These are phyloP conservation scores for Drosophila cognata DNA, from an alignment of 2,888 invertebrate species.

Conservation along the genomic window DNA sequence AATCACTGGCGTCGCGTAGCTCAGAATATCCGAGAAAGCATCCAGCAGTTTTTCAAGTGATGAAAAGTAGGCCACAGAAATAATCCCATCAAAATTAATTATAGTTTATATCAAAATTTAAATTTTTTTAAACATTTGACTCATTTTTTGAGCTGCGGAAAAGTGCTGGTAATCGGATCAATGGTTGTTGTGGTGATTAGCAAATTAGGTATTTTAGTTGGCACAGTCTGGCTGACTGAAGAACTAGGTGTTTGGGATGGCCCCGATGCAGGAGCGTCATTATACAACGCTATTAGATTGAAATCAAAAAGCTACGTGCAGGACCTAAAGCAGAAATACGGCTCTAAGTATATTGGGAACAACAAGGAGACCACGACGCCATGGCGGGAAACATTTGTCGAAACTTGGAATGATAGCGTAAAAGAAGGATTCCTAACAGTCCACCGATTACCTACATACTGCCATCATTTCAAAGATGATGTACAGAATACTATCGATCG, in stretches of 20 bases:
- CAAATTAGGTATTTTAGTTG: conserved; percentile 51
- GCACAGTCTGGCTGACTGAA: conserved; percentile 44
- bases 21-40: not conserved
- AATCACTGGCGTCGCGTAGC: conserved; percentile 35
- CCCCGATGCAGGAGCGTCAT: conserved; percentile 26
- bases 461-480: conserved; percentile 40
- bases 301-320: conserved; percentile 25
- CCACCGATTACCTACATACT: conserved; percentile 41
- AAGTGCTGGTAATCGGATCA: conserved; percentile 1
- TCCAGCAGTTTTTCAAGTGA: conserved; percentile 27
- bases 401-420: conserved; percentile 46
- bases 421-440: conserved; percentile 23
- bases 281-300: conserved; percentile 41
- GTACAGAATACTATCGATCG: conserved; percentile 26
- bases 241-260: conserved; percentile 50
- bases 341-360: not conserved
- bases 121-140: not conserved
- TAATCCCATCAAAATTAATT: not conserved
- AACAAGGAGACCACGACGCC: conserved; percentile 12
- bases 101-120: not conserved
- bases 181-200: conserved; percentile 32
- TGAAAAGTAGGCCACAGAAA: conserved; percentile 36
- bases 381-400: conserved; percentile 46
- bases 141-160: not conserved
- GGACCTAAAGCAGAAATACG: conserved; percentile 26